Evolutionary conservation across 2,888 invertebrate species (phyloP).

Genomic region (Pristionchus exspectatus): DNA sequence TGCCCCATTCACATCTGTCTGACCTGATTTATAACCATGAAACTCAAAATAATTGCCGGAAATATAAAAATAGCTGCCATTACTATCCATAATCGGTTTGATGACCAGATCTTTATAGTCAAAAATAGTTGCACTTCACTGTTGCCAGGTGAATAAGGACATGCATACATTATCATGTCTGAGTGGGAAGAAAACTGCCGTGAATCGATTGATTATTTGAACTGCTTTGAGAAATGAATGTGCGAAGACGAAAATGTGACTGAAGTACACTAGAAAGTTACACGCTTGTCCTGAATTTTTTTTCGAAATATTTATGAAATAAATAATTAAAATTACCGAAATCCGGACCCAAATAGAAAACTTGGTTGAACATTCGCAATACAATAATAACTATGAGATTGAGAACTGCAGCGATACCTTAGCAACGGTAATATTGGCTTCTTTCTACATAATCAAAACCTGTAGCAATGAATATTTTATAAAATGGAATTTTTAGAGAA

Average conservation of each 20-base stretch:
- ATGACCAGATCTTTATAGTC: conserved; percentile 25
- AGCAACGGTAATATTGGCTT: background rate
- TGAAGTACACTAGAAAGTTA: background rate
- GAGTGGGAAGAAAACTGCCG: background rate
- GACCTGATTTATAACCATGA: conserved; percentile 28
- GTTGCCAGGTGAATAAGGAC: background rate
- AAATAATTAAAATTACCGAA: background rate
- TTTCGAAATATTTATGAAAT: background rate
- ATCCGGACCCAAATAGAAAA: background rate
- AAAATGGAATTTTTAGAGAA: background rate
- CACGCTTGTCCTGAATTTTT: background rate
- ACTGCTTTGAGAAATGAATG: background rate
- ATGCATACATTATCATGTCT: background rate
- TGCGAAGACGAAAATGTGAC: conserved; percentile 18
- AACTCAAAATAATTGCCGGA: background rate
- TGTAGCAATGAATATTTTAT: background rate
- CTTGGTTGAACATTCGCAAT: background rate
- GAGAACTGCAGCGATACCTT: background rate
- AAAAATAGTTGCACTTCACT: background rate
- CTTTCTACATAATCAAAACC: no score
- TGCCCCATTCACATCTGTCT: background rate
- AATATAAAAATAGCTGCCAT: background rate
- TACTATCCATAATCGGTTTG: background rate
- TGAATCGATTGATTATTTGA: conserved; percentile 30
- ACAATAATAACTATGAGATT: background rate